A percentile compares a stretch with the other conserved stretches of the same genome.
Conservation (phyloP, 2,113 vertebrate species). For the Excalfactoria chinensis region DNA sequence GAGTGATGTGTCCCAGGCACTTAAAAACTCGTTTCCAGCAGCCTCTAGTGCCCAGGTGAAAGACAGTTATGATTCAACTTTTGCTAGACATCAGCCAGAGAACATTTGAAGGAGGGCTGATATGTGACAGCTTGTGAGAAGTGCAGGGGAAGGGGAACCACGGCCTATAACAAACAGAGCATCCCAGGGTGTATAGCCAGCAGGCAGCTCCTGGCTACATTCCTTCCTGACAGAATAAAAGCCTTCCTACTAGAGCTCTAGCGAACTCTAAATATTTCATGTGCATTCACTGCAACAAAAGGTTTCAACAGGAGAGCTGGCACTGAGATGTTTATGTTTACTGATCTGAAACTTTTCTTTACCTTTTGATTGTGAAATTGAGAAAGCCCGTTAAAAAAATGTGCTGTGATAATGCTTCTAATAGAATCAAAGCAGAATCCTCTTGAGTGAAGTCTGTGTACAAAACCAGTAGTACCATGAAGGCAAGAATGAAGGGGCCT, state of each 20-base stretch:
- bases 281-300: not conserved
- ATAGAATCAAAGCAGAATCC: not conserved
- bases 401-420: not conserved
- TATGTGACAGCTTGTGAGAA: slow-evolving; percentile 46
- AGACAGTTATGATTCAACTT: slow-evolving; percentile 9
- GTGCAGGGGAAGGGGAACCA: not conserved
- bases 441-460: not conserved
- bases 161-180: slow-evolving; percentile 21
- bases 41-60: not conserved
- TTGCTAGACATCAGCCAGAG: slow-evolving; percentile 45
- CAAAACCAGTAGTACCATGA: not conserved
- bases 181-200: slow-evolving; percentile 18
- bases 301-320: slow-evolving; percentile 14
- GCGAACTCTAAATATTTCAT: slow-evolving; percentile 69
- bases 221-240: slow-evolving; percentile 68
- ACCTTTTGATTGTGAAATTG: not conserved
- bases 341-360: not conserved
- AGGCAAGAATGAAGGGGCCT: accelerated
- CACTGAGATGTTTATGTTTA: slow-evolving; percentile 19
- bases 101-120: slow-evolving; percentile 3
- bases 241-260: slow-evolving; percentile 38
- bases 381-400: not conserved
- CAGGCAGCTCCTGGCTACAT: slow-evolving; percentile 63
- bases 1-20: not conserved
- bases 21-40: not conserved